Percentiles rank a stretch among this genome's conserved stretches.
Evolutionary conservation across 1,140 invertebrate species (phyloP).

Genomic region (Lycorma delicatula): DNA sequence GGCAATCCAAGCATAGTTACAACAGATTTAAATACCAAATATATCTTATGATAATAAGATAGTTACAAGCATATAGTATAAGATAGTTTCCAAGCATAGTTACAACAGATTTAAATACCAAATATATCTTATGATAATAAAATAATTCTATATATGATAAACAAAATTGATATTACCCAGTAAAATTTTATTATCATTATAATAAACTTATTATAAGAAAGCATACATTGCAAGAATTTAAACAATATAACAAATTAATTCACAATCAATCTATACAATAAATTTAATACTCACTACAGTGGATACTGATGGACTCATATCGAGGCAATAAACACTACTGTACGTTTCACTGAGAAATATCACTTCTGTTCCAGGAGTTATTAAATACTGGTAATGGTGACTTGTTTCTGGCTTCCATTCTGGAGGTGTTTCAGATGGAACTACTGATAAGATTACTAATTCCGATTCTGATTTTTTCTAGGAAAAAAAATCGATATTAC

Average conservation of each 20-base stretch:
- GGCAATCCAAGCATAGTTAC: not conserved
- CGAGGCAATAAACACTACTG: constrained; percentile 52
- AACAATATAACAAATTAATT: not conserved
- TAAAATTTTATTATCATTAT: not conserved
- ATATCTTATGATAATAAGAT: not conserved
- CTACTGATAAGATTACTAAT: constrained; percentile 53
- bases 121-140: not conserved
- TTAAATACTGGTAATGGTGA: constrained; percentile 44
- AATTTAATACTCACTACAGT: constrained; percentile 41
- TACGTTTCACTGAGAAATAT: constrained; percentile 35
- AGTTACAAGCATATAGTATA: too few species aligned
- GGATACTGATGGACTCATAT: constrained; percentile 70
- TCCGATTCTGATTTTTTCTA: constrained; percentile 41
- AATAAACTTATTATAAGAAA: not conserved
- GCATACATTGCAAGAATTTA: not conserved
- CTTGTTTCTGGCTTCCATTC: constrained; percentile 44
- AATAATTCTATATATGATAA: not conserved
- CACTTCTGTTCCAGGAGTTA: constrained; percentile 25
- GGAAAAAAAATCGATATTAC: constrained; percentile 10
- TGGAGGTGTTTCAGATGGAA: constrained; percentile 44
- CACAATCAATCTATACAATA: not conserved
- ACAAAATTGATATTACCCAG: not conserved
- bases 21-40: not conserved
- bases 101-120: not conserved
- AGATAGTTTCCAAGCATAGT: too few species aligned